Conservation (phyloP, 2,113 vertebrate genomes). For the Tragelaphus imberbis region DNA sequence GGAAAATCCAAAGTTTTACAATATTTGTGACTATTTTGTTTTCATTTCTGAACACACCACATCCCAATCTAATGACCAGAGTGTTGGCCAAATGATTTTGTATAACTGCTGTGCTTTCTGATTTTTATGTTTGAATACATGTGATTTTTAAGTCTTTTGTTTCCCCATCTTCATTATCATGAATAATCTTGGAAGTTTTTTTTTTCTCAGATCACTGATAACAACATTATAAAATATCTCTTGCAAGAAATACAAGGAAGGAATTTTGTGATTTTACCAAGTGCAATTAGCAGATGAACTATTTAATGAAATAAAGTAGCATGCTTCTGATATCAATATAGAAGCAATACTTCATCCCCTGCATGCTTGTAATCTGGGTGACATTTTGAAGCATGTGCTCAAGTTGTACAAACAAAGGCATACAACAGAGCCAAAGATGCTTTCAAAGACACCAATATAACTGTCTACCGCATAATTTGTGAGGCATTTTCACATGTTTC, state of each 20-base stretch:
- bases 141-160: conserved; percentile 2
- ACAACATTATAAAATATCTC: not conserved
- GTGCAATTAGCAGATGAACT: not conserved
- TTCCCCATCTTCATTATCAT: not conserved
- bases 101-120: not conserved
- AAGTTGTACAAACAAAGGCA: conserved; percentile 68
- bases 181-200: not conserved
- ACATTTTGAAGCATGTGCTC: conserved; percentile 64
- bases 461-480: conserved; percentile 63
- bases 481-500: conserved; percentile 39
- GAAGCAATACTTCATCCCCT: conserved; percentile 48
- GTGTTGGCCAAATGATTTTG: conserved; percentile 44
- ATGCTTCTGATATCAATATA: not conserved
- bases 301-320: conserved; percentile 29
- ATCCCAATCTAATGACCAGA: not conserved
- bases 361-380: conserved; percentile 62
- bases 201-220: not conserved
- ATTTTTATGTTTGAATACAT: conserved; percentile 29
- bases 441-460: conserved; percentile 69
- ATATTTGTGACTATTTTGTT: conserved; percentile 14
- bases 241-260: not conserved
- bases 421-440: conserved; percentile 63
- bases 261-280: not conserved
- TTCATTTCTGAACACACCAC: not conserved
- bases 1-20: conserved; percentile 45